phyloP scores from a whole-genome alignment of 1,140 invertebrate genomes.

The Homalodisca vitripennis region DNA sequence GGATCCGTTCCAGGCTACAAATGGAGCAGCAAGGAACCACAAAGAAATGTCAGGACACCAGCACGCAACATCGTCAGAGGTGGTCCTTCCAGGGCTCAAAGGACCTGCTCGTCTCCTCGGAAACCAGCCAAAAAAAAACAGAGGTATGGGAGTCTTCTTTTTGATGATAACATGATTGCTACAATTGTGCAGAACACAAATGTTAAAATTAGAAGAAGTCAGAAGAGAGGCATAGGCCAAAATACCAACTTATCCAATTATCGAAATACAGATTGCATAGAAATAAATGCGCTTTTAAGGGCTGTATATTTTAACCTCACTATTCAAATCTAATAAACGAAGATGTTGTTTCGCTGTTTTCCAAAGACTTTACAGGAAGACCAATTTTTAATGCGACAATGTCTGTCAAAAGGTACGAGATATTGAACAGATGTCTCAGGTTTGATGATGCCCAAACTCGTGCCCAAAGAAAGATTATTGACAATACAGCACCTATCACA shows the following conservation, averaged over 20 bases:
- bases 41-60: constrained; percentile 12
- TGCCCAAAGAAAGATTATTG: background rate
- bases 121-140: background rate
- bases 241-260: background rate
- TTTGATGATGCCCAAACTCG: constrained; percentile 20
- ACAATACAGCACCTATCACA: constrained; percentile 15
- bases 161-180: background rate
- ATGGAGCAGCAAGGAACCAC: no score
- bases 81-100: background rate
- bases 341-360: background rate
- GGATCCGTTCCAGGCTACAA: no score
- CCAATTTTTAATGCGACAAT: background rate
- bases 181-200: constrained; percentile 8
- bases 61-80: background rate
- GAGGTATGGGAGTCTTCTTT: constrained; percentile 11
- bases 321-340: constrained; percentile 8
- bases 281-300: constrained; percentile 8
- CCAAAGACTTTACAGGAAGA: background rate
- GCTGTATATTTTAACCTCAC: background rate
- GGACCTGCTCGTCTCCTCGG: background rate
- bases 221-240: background rate
- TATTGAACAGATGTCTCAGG: background rate
- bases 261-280: background rate
- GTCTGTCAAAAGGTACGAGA: background rate
- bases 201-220: background rate